Evolutionary conservation across 2,888 invertebrate genomes (phyloP).

Genomic region (Eurois occulta): DNA sequence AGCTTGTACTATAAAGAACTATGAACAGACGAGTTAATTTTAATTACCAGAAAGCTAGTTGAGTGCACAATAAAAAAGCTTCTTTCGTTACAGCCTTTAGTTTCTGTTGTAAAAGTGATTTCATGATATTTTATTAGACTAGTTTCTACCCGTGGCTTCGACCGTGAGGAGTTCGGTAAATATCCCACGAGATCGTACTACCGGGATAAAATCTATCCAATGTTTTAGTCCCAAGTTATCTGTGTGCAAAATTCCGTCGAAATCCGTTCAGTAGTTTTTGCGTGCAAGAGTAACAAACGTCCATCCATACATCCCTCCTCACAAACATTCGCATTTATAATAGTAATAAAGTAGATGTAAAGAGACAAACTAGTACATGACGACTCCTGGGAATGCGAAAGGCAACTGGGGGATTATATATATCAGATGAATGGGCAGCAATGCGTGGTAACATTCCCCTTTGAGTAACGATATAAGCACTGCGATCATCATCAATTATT

Average conservation of each 20-base stretch:
- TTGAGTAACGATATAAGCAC: conserved; percentile 7
- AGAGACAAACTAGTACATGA: background rate
- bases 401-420: conserved; percentile 30
- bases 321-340: background rate
- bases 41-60: conserved; percentile 28
- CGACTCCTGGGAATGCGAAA: conserved; percentile 18
- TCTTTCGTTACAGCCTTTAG: background rate
- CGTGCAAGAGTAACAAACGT: background rate
- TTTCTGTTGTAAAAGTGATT: background rate
- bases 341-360: background rate
- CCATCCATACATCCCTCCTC: background rate
- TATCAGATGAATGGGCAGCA: conserved; percentile 32
- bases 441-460: conserved; percentile 22
- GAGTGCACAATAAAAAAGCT: background rate
- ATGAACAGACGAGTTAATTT: conserved; percentile 10
- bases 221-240: background rate
- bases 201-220: background rate
- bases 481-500: conserved; percentile 18
- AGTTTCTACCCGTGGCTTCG: background rate
- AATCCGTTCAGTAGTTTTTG: background rate
- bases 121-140: conserved; percentile 15
- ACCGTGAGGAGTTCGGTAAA: background rate
- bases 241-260: background rate
- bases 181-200: background rate
- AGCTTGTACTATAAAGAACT: conserved; percentile 12